Evolutionary conservation across 2,888 invertebrate species (phyloP).

Genomic region (Heliconius aoede): DNA sequence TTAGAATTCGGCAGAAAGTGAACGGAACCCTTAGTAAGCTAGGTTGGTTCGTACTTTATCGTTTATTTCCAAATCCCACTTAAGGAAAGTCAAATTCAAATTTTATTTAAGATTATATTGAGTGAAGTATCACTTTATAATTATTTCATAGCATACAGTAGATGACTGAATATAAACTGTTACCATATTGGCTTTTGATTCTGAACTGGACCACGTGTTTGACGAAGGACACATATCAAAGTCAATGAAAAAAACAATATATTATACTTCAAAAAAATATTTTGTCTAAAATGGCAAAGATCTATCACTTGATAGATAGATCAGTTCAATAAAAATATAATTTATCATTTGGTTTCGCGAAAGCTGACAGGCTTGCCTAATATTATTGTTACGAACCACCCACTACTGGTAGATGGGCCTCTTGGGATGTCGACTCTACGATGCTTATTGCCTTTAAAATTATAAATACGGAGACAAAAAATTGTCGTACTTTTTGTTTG

Average conservation of each 20-base stretch:
- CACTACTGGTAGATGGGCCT: constrained; percentile 26
- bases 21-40: neutral
- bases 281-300: constrained; percentile 10
- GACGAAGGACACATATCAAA: neutral
- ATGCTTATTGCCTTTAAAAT: neutral
- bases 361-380: constrained; percentile 34
- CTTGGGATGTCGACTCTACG: constrained; percentile 18
- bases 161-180: neutral
- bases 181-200: neutral
- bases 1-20: neutral
- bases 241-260: neutral
- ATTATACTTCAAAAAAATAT: neutral
- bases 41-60: no score
- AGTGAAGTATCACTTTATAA: no score
- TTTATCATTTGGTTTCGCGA: constrained; percentile 20
- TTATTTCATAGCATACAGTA: no score
- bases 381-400: constrained; percentile 20
- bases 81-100: no score
- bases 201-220: neutral
- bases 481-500: neutral
- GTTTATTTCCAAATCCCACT: no score
- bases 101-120: no score
- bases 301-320: constrained; percentile 1
- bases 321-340: constrained; percentile 28
- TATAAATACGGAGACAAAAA: neutral